Evolutionary conservation across 2,113 vertebrate species (phyloP).

Genomic region (Campylomormyrus numenius): DNA sequence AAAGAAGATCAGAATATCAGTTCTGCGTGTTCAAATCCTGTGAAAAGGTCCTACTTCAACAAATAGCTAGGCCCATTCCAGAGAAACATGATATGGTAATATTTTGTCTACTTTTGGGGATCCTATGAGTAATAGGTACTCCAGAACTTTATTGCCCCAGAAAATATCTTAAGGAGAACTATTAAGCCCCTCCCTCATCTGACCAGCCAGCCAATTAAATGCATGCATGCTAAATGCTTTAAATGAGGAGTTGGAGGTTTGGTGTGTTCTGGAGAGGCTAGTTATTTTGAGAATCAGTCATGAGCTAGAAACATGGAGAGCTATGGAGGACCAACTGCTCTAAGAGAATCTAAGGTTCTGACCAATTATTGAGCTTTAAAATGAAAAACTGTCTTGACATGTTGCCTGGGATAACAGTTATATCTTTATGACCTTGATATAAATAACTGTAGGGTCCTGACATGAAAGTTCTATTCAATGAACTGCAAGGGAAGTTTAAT

Average conservation of each 20-base stretch:
- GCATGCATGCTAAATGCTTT: neutral
- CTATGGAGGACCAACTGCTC: neutral
- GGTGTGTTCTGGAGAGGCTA: neutral
- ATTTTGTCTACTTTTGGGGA: neutral
- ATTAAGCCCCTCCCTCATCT: neutral
- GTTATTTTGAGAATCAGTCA: neutral
- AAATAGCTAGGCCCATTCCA: neutral
- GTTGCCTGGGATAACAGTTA: neutral
- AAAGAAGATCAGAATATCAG: conserved; percentile 7
- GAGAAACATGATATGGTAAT: neutral
- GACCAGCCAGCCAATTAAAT: neutral
- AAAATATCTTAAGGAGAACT: neutral
- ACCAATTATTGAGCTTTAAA: neutral
- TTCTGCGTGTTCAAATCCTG: neutral
- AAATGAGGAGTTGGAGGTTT: neutral
- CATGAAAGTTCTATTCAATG: neutral
- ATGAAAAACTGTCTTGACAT: neutral
- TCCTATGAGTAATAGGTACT: neutral
- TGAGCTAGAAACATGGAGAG: neutral
- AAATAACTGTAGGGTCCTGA: neutral
- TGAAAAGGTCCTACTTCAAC: neutral
- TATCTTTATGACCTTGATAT: neutral
- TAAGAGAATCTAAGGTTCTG: neutral
- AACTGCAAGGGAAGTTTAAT: neutral
- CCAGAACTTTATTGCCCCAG: neutral